Percentiles rank a stretch among this genome's conserved stretches.
Conservation (phyloP, 1,140 invertebrate genomes). For the Euglossa dilemma region DNA sequence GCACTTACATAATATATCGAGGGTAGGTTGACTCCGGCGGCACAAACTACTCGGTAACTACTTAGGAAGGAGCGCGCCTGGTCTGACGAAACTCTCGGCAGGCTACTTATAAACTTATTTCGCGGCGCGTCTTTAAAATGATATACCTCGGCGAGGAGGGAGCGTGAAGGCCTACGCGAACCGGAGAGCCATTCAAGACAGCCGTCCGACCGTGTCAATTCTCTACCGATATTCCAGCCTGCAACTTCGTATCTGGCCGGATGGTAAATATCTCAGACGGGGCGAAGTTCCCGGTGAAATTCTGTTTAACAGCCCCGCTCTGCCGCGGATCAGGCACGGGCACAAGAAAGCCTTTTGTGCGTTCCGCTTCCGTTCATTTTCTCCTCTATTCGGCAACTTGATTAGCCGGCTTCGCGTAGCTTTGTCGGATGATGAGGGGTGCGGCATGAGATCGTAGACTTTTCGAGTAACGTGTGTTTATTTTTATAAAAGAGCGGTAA, state of each 20-base stretch:
- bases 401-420: background rate
- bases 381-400: background rate
- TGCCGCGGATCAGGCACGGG: no score
- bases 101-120: slow-evolving; percentile 82
- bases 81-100: slow-evolving; percentile 78
- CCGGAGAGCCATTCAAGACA: slow-evolving; percentile 60
- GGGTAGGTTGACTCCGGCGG: slow-evolving; percentile 73
- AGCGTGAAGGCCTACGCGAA: slow-evolving; percentile 31
- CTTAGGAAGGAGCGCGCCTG: slow-evolving; percentile 73
- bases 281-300: background rate
- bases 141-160: slow-evolving; percentile 71
- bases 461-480: no score
- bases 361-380: background rate
- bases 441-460: no score
- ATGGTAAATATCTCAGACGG: background rate
- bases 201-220: slow-evolving; percentile 60
- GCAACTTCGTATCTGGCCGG: background rate
- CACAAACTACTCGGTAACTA: slow-evolving; percentile 80
- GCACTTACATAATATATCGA: slow-evolving; percentile 76
- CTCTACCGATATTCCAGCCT: slow-evolving; percentile 34
- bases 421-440: no score
- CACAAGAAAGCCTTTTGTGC: background rate
- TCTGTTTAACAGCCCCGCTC: background rate
- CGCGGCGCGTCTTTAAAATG: slow-evolving; percentile 80
- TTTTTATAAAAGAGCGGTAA: no score